Base-by-base conservation (phyloP, 2,797 vertebrate genomes). In the Dendrocincla tyrannina region DNA sequence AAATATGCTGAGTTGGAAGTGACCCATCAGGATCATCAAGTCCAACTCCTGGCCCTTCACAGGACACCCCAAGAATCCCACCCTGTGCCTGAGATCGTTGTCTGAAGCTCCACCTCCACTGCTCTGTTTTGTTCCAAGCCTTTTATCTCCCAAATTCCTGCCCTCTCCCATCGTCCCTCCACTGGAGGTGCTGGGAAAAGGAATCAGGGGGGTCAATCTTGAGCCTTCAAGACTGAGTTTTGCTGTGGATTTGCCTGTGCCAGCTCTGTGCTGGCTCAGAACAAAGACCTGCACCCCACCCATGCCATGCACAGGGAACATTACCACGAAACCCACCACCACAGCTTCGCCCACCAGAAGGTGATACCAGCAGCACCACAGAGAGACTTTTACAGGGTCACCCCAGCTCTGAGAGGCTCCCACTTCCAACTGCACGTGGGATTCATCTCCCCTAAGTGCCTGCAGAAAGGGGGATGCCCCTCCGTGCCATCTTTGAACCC, bases 371-470 rank as follows among this genome's bases (percentile, higher is more conserved):
- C 84, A 73, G 60, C 63, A 5, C 78, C 52, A 35, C 49, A 59
- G 35, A 70, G 70, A 56, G 32, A 10, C 64, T 11, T 52, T 17
- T 39, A 27, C 59, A 39, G 44, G 44, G 41, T 52, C 32, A 19
- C 25, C 18, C 58, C 73, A 27, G 33, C 56, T 59, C 72, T 80
- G 56, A 30, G 74, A 68, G 84, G 37, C 79, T 86, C 56, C 59
- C 60, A 37, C 13, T 52, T 37, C 82, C 55, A 85, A 60, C 55
- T 32, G 15, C 73, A 0, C 0, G 12, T 44, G 86, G 92, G 70
- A 95, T 89, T 92, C 47, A 6, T 5, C 10, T 79, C 92, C 95
- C 74, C 49, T 85, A 85, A 94, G 92, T 92, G 86, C 89, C 77
- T 66, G 28, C 50, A 23, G 28, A 73, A 67, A 66, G 16, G 9